Conservation (phyloP, 1,140 invertebrate species). For the Tyrophagus putrescentiae region DNA sequence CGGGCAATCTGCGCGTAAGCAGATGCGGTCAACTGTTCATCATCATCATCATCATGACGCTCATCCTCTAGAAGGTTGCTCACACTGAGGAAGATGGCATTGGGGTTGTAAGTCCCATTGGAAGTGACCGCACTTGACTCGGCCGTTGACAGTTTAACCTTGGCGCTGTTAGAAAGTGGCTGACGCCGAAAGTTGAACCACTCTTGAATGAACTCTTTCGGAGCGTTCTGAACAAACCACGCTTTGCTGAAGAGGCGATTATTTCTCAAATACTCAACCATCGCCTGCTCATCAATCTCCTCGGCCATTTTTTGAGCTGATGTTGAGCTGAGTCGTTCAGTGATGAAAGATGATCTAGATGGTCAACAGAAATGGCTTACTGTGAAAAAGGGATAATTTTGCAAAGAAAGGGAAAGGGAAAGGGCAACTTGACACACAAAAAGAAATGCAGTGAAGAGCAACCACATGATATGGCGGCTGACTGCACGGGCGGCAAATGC, state of each 20-base stretch:
- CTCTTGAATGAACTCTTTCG: constrained; percentile 41
- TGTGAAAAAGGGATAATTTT: too few species aligned
- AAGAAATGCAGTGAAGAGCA: too few species aligned
- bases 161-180: not conserved
- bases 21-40: constrained; percentile 14
- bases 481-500: too few species aligned
- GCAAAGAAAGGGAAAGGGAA: too few species aligned
- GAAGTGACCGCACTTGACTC: not conserved
- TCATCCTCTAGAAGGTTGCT: not conserved
- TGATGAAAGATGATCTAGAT: too few species aligned
- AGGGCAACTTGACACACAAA: too few species aligned
- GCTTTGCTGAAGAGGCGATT: constrained; percentile 46
- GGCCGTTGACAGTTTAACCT: not conserved
- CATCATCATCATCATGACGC: constrained; percentile 8
- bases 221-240: constrained; percentile 55
- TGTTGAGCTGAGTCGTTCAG: too few species aligned
- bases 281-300: constrained; percentile 17
- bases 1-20: constrained; percentile 24
- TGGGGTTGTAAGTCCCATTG: not conserved
- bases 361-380: too few species aligned
- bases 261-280: constrained; percentile 37
- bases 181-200: constrained; percentile 23
- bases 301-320: too few species aligned
- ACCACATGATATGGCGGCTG: too few species aligned
- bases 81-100: constrained; percentile 7